Evolutionary conservation across 2,797 vertebrate species (phyloP).

Genomic region (Hyperoplus lanceolatus): DNA sequence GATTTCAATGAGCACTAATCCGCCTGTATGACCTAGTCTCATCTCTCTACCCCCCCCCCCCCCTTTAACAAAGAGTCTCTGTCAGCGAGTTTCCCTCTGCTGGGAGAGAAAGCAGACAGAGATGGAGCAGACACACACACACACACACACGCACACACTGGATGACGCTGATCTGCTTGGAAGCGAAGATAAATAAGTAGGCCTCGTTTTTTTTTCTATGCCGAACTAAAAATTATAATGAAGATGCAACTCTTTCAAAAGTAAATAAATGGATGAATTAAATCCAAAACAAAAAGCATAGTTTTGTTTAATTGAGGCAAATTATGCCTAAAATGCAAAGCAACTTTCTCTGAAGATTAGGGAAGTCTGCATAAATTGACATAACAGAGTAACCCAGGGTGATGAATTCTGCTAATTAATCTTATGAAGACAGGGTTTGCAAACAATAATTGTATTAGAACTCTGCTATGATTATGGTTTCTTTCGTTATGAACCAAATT

Average conservation of each 20-base stretch:
- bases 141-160: constrained; percentile 9
- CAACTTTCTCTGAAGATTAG: constrained; percentile 23
- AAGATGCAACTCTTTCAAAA: constrained; percentile 37
- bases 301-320: constrained; percentile 46
- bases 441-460: constrained; percentile 8
- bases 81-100: constrained; percentile 70
- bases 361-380: constrained; percentile 18
- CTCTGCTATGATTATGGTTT: not conserved
- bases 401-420: constrained; percentile 11
- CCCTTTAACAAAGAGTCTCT: constrained; percentile 76
- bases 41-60: constrained; percentile 35
- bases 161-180: constrained; percentile 32
- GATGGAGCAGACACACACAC: constrained; percentile 23
- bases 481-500: constrained; percentile 45
- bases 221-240: constrained; percentile 46
- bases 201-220: not conserved
- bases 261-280: constrained; percentile 45
- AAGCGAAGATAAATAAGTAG: constrained; percentile 50
- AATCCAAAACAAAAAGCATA: constrained; percentile 47
- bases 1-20: constrained; percentile 82
- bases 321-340: constrained; percentile 32
- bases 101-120: constrained; percentile 46
- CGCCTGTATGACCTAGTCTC: constrained; percentile 70
- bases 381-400: constrained; percentile 24
- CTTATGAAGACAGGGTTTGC: constrained; percentile 11